These are phyloP conservation scores for Lochmaea capreae DNA, from an alignment of 2,888 invertebrate species.

Conservation along the genomic window DNA sequence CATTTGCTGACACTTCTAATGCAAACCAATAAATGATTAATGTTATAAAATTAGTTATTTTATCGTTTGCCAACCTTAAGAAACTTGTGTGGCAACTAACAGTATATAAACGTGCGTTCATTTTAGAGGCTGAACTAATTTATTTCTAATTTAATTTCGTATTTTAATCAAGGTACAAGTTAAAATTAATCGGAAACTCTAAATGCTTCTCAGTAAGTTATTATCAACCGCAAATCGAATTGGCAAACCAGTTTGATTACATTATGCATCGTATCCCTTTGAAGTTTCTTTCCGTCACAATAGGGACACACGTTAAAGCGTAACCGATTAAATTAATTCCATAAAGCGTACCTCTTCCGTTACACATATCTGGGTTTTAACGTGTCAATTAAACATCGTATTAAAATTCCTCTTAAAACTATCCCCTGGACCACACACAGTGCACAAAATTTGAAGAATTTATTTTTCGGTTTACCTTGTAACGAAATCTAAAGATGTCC, in stretches of 20 bases:
- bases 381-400: constrained; percentile 60
- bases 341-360: constrained; percentile 50
- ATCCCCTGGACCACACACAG: constrained; percentile 54
- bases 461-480: constrained; percentile 44
- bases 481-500: constrained; percentile 42
- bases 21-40: background rate
- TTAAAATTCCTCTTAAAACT: constrained; percentile 54
- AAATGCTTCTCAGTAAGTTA: constrained; percentile 22
- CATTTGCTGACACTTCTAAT: background rate
- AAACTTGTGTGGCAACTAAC: background rate
- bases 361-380: constrained; percentile 56
- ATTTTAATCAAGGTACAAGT: background rate
- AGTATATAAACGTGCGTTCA: background rate
- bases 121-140: background rate
- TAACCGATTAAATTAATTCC: constrained; percentile 59
- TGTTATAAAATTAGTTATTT: background rate
- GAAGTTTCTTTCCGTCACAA: constrained; percentile 52
- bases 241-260: constrained; percentile 56
- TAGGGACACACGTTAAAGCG: constrained; percentile 57
- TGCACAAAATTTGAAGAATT: constrained; percentile 42
- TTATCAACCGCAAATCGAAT: constrained; percentile 25
- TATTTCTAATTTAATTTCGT: constrained; percentile 6
- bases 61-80: background rate
- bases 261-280: constrained; percentile 53
- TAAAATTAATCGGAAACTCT: background rate